These are phyloP conservation scores for Calyptomena viridis DNA, from an alignment of 2,113 vertebrate species.

Conservation along the genomic window DNA sequence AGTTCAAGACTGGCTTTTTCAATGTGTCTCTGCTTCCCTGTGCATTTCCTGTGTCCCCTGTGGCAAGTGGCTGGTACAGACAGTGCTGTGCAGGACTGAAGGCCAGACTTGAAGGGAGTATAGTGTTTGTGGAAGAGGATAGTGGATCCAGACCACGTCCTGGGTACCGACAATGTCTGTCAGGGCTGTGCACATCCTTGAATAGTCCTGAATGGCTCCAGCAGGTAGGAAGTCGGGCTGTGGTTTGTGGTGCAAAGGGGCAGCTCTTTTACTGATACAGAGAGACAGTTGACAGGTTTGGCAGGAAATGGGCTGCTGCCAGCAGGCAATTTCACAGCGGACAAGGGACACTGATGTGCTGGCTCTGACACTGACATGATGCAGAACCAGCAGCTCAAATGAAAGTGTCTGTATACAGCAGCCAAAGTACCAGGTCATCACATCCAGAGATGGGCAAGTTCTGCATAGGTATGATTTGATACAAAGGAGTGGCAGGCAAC, in stretches of 20 bases:
- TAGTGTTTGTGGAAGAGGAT: not conserved
- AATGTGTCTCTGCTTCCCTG: not conserved
- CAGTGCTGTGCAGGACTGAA: not conserved
- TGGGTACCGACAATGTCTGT: not conserved
- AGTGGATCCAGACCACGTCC: not conserved
- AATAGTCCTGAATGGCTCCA: fast-evolving
- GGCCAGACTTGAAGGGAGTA: not conserved
- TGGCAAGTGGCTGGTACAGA: not conserved
- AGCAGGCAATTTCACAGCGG: not conserved
- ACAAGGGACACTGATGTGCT: not conserved
- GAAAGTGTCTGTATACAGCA: not conserved
- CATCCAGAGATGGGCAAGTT: not conserved
- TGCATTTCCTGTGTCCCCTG: not conserved
- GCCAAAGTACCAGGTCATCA: not conserved
- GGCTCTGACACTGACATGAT: not conserved
- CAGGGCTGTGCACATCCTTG: not conserved
- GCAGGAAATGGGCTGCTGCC: not conserved
- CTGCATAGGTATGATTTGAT: not conserved
- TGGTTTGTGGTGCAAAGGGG: not conserved
- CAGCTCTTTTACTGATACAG: not conserved
- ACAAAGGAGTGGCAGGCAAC: not conserved
- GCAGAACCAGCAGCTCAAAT: not conserved
- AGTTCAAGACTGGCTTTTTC: not conserved
- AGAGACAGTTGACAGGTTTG: not conserved
- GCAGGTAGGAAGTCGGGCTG: not conserved